These are phyloP conservation scores for Eulithis prunata DNA, from an alignment of 2,888 invertebrate species.

Conservation along the genomic window DNA sequence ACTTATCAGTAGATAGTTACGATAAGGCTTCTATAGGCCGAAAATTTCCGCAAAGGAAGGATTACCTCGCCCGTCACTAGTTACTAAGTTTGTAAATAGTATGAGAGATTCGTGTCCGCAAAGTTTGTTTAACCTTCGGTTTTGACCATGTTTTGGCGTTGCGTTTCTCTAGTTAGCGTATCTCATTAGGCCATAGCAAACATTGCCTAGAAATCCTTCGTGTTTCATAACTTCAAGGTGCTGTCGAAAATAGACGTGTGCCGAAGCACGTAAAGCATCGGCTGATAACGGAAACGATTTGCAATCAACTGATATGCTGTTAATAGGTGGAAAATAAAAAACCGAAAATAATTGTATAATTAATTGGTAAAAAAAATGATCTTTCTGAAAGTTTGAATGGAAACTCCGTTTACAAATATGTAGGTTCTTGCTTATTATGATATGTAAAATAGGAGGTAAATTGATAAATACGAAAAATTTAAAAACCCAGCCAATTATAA, in stretches of 20 bases:
- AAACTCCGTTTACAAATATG: too few species aligned
- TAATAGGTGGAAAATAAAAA: constrained; percentile 1
- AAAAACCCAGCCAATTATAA: too few species aligned
- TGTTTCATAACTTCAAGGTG: constrained; percentile 11
- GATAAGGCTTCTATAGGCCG: not conserved
- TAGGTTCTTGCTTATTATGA: too few species aligned
- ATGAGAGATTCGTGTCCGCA: too few species aligned
- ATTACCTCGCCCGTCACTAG: too few species aligned
- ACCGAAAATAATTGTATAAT: not conserved
- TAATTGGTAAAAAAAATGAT: not conserved
- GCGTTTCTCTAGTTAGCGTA: not conserved
- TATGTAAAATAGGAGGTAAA: too few species aligned
- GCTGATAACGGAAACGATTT: constrained; percentile 28
- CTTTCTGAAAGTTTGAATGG: too few species aligned
- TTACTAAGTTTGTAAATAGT: too few species aligned
- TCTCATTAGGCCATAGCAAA: not conserved
- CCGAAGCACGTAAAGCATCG: constrained; percentile 32
- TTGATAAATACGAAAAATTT: too few species aligned
- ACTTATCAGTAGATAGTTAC: not conserved
- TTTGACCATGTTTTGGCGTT: not conserved
- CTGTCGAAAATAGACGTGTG: constrained; percentile 32
- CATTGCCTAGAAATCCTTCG: constrained; percentile 20
- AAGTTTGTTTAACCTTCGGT: too few species aligned
- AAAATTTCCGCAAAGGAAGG: constrained; percentile 3
- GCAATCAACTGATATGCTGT: constrained; percentile 23